Evolutionary conservation across 2,797 vertebrate genomes (phyloP).

Genomic region (Microchirus variegatus): DNA sequence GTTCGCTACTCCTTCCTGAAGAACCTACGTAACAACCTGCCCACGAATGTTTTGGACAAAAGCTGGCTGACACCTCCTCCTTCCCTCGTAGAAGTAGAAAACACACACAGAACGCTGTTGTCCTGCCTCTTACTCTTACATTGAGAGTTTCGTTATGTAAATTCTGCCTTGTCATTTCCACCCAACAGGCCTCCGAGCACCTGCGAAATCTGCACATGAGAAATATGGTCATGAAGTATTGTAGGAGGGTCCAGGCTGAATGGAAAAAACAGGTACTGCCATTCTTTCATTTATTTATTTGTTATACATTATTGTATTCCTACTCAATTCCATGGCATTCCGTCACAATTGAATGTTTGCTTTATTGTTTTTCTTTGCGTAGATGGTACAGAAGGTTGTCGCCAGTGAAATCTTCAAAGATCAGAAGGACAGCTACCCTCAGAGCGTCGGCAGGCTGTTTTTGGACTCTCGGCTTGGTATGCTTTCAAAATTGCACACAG

Average conservation of each 20-base stretch:
- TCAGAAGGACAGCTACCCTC: slow-evolving; percentile 95
- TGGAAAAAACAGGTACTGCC: slow-evolving; percentile 93
- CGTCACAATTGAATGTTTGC: neutral
- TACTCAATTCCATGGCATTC: too few species aligned
- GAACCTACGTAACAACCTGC: slow-evolving; percentile 88
- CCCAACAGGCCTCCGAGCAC: slow-evolving; percentile 87
- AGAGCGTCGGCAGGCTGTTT: slow-evolving; percentile 93
- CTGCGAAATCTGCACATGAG: slow-evolving; percentile 86
- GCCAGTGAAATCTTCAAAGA: slow-evolving; percentile 96
- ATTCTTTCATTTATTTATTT: too few species aligned
- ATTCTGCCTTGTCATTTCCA: neutral
- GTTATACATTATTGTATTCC: too few species aligned
- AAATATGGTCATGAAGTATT: slow-evolving; percentile 95
- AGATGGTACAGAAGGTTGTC: slow-evolving; percentile 95
- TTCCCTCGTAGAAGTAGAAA: slow-evolving; percentile 85
- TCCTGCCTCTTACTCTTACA: neutral
- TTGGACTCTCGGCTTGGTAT: slow-evolving; percentile 92
- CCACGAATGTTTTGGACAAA: slow-evolving; percentile 90
- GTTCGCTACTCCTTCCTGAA: slow-evolving; percentile 93
- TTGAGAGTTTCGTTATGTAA: neutral
- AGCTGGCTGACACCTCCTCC: slow-evolving; percentile 91
- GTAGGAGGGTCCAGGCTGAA: slow-evolving; percentile 92
- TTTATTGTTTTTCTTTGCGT: slow-evolving; percentile 9
- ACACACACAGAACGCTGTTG: neutral
- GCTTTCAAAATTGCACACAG: slow-evolving; percentile 33